Base-by-base conservation (phyloP, 2,888 invertebrate genomes). In the Andrena dorsata region DNA sequence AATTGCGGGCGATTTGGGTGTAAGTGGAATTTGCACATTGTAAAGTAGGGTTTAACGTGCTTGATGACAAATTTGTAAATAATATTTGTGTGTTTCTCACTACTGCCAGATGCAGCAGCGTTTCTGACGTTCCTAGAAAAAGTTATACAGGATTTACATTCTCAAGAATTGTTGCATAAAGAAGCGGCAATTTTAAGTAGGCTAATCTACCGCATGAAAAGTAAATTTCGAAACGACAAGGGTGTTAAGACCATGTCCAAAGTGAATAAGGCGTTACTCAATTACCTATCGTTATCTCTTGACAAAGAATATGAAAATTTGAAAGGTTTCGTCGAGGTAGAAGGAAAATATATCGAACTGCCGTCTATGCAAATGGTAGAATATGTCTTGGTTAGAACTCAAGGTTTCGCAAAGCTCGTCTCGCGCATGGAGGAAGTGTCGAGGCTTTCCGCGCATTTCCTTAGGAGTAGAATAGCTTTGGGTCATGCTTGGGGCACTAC, bases 321-420 rank as follows among this genome's bases (percentile, higher is more conserved):
- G 5, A 86, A 79, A 26, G 77, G 85, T 20, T 90, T 87, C 32
- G 78, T 88, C 2, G 90, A 90, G 41, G 65, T 89, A 58, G 89
- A 91, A 35, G 83, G 84, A 3, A 92, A 93, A 41, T 47, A 41
- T 26, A 85, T 92, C 26, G 94, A 94, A 88, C 92, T 95, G 65
- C 96, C 96, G n/a, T 95, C 95, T 3, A 94, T 93, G 82, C 96
- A 96, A 92, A 95, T 95, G 95, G 86, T 96, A 13, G 94, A 96
- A 88, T 96, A 95, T 93, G 85, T 96, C 26, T 90, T 96, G 64
- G 90, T 95, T 1, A 94, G 95, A 88, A 92, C 95, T 3, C 95
- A 96, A 86, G 94, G 95, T 61, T 95, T 96, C 90, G 94, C 95
- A 0, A 95, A 95, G 90, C 91, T 96, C 23, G 95, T 96, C 94